Evolutionary conservation across 1,140 invertebrate species (phyloP), one percentile per base, ranked within the genome.

Genomic region (Platorchestia sp.): DNA sequence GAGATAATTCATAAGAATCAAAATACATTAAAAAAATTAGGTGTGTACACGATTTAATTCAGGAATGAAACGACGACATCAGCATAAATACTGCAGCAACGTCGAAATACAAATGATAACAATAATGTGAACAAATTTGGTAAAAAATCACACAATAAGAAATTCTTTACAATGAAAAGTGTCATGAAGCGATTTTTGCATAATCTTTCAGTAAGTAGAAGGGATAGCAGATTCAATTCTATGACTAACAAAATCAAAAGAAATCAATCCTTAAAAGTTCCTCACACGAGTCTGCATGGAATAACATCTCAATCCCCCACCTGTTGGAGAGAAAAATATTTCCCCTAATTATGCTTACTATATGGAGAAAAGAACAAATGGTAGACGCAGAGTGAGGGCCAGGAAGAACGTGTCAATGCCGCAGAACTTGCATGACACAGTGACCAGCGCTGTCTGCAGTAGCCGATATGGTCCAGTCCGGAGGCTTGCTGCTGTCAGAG

Each of bases 381-480:
- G 59, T 75, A 75, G 27, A 36, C 6, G 47, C 6, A 41, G 87
- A 89, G 41, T 42, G 87, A 16, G 41, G 43, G 43, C n/a, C 87
- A 42, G 43, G 87, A 89, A 89, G 87, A 93, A 45, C 44, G 91
- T 95, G 95, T 96, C 95, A 96, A 95, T 96, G 96, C n/a, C 96
- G 95, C 86, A 96, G 96, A 36, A 96, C 95, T 53, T 96, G 95
- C 53, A 96, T 95, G 43, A 96, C 96, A 95, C 95, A 96, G 90
- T 96, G 95, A 45, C 96, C 96, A 44, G 95, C 95, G 93, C 95
- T 95, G 95, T 96, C 96, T 86, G 96, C 96, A 43, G 96, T 95
- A 19, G 95, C 96, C 1, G 96, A 96, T 51, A 96, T 96, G 86
- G 96, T 96, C 96, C 96, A 96, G 86, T 96, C 96, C 40, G 96